These are phyloP conservation scores for Heliothis virescens DNA, from an alignment of 1,140 invertebrate species.

Conservation along the genomic window DNA sequence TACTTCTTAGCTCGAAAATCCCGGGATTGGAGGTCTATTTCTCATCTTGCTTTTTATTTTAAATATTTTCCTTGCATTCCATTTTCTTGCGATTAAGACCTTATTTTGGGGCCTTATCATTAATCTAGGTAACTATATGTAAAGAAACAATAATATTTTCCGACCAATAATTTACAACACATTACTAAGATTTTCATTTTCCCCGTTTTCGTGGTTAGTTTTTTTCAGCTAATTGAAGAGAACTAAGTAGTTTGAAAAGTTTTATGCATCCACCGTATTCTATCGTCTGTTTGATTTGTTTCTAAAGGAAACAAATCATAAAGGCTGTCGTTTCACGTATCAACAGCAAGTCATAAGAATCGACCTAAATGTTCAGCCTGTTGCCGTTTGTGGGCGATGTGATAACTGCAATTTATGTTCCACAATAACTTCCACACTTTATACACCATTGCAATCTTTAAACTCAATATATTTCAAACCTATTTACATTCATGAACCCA, in stretches of 20 bases:
- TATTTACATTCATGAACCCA: conserved; percentile 39
- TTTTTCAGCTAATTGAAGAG: background rate
- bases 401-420: conserved; percentile 7
- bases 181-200: too few relatives aligned
- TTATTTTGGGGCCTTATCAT: too few relatives aligned
- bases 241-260: background rate
- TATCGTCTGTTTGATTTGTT: too few relatives aligned
- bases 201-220: background rate
- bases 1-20: conserved; percentile 19
- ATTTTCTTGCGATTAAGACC: background rate
- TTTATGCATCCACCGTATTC: too few relatives aligned
- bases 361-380: conserved; percentile 37
- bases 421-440: conserved; percentile 29
- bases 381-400: conserved; percentile 35
- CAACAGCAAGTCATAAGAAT: conserved; percentile 10
- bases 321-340: conserved; percentile 8
- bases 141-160: too few relatives aligned
- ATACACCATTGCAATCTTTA: conserved; percentile 10
- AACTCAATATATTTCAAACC: conserved; percentile 30
- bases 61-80: conserved; percentile 8
- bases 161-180: too few relatives aligned
- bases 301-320: background rate
- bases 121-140: too few relatives aligned
- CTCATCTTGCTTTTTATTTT: conserved; percentile 20
- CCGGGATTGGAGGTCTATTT: background rate